Percentiles rank a stretch among this genome's conserved stretches.
Conservation (phyloP, 2,888 invertebrate species). For the Sussaba pulchella region DNA sequence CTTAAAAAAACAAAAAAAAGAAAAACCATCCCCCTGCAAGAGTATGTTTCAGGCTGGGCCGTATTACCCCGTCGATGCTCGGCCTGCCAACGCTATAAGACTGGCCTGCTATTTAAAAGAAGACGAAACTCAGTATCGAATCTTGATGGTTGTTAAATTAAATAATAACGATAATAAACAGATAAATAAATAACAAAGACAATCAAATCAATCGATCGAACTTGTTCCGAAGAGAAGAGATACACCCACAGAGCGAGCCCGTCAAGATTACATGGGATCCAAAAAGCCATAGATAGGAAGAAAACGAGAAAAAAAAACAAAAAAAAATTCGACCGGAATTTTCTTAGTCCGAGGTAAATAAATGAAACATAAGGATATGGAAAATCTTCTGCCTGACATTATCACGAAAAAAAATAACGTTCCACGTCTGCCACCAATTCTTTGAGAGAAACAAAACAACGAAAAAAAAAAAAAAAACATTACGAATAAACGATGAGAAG, state of each 20-base stretch:
- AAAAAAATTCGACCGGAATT: neutral
- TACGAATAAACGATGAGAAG: constrained; percentile 42
- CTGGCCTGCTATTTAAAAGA: constrained; percentile 56
- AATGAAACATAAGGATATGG: constrained; percentile 26
- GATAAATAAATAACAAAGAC: constrained; percentile 21
- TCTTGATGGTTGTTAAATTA: constrained; percentile 31
- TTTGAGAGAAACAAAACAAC: constrained; percentile 40
- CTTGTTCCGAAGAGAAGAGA: constrained; percentile 51
- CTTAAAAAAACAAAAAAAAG: neutral
- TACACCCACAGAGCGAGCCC: constrained; percentile 38
- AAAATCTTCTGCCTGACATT: constrained; percentile 28
- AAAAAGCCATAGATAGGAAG: constrained; percentile 60
- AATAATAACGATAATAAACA: constrained; percentile 44
- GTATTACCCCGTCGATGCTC: constrained; percentile 55
- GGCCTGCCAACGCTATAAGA: constrained; percentile 51
- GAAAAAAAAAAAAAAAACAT: constrained; percentile 5
- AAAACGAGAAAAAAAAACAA: constrained; percentile 41
- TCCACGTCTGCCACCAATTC: constrained; percentile 29
- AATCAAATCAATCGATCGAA: constrained; percentile 48
- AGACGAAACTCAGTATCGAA: constrained; percentile 51
- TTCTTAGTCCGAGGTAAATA: neutral
- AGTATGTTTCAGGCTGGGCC: constrained; percentile 65
- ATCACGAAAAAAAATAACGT: constrained; percentile 43
- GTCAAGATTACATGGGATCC: constrained; percentile 51
- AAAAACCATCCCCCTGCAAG: constrained; percentile 39